Evolutionary conservation across 2,113 vertebrate genomes (phyloP).

Genomic region (Callipepla californica): DNA sequence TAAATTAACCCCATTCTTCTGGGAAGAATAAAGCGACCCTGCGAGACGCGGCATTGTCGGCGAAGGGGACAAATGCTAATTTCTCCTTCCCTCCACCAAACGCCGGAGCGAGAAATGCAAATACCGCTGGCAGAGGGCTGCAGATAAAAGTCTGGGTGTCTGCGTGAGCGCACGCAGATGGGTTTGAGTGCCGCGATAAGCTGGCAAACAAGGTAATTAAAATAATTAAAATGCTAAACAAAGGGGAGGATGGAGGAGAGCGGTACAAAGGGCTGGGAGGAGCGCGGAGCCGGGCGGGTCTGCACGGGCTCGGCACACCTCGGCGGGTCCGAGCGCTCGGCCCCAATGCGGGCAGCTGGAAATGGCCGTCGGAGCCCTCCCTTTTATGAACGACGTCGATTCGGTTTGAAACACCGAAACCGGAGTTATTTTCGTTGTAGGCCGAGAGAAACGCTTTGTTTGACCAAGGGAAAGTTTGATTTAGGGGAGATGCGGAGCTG

Average conservation of each 20-base stretch:
- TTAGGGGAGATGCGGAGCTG: neutral
- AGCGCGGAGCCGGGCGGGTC: neutral
- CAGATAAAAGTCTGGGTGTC: conserved; percentile 74
- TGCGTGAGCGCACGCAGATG: conserved; percentile 59
- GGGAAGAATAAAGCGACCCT: conserved; percentile 67
- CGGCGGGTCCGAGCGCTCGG: neutral
- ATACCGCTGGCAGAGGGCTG: conserved; percentile 59
- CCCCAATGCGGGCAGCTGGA: conserved; percentile 22
- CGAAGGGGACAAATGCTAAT: conserved; percentile 69
- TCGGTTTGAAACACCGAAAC: neutral
- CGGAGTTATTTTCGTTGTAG: neutral
- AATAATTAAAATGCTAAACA: conserved; percentile 80
- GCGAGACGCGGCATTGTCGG: conserved; percentile 19
- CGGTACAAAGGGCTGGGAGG: conserved; percentile 61
- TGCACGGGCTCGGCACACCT: neutral
- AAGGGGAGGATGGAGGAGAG: conserved; percentile 70
- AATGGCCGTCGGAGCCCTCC: neutral
- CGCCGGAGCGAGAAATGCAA: conserved; percentile 66
- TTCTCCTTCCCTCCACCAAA: conserved; percentile 58
- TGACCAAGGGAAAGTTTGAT: neutral
- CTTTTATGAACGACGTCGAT: conserved; percentile 28
- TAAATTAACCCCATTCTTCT: conserved; percentile 73
- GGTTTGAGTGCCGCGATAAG: conserved; percentile 74
- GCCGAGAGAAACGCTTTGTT: neutral
- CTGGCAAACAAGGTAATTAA: conserved; percentile 79